Percentiles rank a stretch among this genome's conserved stretches.
phyloP scores from a whole-genome alignment of 92 coral and sea anemone species.

The Palythoa caribaeorum region DNA sequence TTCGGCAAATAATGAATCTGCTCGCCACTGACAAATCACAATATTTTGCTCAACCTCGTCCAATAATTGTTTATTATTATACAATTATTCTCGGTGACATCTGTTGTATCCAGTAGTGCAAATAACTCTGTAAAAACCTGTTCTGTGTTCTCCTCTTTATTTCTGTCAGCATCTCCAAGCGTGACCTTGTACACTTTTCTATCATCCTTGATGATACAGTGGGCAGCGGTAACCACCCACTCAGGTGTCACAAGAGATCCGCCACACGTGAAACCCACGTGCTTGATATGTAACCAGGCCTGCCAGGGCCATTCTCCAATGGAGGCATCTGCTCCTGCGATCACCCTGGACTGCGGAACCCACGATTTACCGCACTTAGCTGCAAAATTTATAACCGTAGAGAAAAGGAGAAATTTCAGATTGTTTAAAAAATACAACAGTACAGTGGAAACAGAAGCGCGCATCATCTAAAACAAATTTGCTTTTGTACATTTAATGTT shows the following conservation, averaged over 20 bases:
- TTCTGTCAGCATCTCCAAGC: conserved; percentile 82
- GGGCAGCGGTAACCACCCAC: conserved; percentile 98
- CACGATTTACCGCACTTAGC: conserved; percentile 70
- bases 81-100: too few species aligned
- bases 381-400: not conserved
- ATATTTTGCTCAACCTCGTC: too few species aligned
- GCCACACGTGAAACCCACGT: conserved; percentile 78
- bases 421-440: not conserved
- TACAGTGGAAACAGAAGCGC: too few species aligned
- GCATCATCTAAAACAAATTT: too few species aligned
- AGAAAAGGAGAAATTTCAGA: not conserved
- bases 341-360: conserved; percentile 67
- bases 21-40: too few species aligned
- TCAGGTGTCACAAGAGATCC: conserved; percentile 82
- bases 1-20: too few species aligned
- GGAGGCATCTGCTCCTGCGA: conserved; percentile 78
- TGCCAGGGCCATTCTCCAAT: conserved; percentile 97
- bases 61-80: too few species aligned
- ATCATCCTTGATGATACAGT: conserved; percentile 79
- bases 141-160: conserved; percentile 72
- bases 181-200: conserved; percentile 60
- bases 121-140: conserved; percentile 24
- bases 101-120: not conserved
- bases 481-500: too few species aligned
- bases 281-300: conserved; percentile 62